phyloP scores from a whole-genome alignment of 2,113 vertebrate genomes.

The Miniopterus natalensis region DNA sequence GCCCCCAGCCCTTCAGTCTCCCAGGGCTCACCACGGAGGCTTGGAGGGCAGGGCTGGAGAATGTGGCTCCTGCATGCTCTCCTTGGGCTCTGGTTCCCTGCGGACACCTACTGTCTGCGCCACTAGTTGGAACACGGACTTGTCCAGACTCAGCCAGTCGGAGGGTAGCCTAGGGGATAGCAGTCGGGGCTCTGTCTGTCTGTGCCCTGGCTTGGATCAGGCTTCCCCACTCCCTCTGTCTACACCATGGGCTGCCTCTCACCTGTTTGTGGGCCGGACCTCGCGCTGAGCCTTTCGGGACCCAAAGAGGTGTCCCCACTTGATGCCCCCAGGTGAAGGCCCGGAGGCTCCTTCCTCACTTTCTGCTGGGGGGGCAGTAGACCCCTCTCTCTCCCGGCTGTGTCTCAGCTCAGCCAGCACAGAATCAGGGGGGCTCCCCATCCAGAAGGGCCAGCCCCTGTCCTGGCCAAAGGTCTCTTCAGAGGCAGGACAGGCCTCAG shows the following conservation, averaged over 20 bases:
- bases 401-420: slow-evolving; percentile 92
- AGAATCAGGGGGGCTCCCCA: slow-evolving; percentile 97
- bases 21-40: slow-evolving; percentile 84
- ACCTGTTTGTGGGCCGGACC: slow-evolving; percentile 90
- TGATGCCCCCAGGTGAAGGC: slow-evolving; percentile 78
- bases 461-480: slow-evolving; percentile 84
- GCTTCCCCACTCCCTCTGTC: background rate
- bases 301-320: slow-evolving; percentile 89
- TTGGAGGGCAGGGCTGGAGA: slow-evolving; percentile 60
- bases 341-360: slow-evolving; percentile 50
- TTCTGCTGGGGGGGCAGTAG: background rate
- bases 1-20: fast-evolving
- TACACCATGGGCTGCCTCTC: background rate
- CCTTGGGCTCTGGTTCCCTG: slow-evolving; percentile 88
- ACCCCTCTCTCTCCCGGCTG: slow-evolving; percentile 86
- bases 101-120: slow-evolving; percentile 92
- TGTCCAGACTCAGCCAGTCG: slow-evolving; percentile 95
- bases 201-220: background rate
- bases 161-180: slow-evolving; percentile 92
- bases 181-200: background rate
- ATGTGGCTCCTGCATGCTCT: background rate
- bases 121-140: slow-evolving; percentile 93
- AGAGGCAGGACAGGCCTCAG: slow-evolving; percentile 91
- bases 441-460: slow-evolving; percentile 92
- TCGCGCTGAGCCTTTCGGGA: slow-evolving; percentile 87